A percentile compares a stretch with the other conserved stretches of the same genome.
Conservation (phyloP, 2,888 invertebrate genomes). For the Synanthedon vespiformis region DNA sequence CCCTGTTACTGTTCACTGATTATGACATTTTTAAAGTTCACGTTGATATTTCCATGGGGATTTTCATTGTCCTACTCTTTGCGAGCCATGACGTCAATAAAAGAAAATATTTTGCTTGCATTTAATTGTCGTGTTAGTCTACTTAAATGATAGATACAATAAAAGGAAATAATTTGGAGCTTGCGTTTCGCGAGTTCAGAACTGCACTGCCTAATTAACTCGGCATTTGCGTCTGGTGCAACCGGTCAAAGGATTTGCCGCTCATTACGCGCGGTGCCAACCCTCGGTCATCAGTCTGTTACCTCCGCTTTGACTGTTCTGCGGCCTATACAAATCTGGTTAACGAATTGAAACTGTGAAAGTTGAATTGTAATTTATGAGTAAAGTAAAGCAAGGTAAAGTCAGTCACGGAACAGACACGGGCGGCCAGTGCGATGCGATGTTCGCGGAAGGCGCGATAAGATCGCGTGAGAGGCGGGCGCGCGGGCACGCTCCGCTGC, state of each 20-base stretch:
- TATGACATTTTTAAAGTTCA: slow-evolving; percentile 63
- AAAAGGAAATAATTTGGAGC: slow-evolving; percentile 48
- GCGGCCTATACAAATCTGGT: slow-evolving; percentile 16
- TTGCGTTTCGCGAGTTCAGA: slow-evolving; percentile 55
- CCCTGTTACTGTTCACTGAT: slow-evolving; percentile 25
- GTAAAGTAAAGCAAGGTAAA: slow-evolving; percentile 12
- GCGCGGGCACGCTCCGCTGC: slow-evolving; percentile 28
- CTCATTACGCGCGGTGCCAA: slow-evolving; percentile 54
- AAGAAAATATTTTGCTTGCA: not conserved
- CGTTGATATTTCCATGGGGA: slow-evolving; percentile 47
- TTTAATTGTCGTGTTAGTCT: slow-evolving; percentile 10
- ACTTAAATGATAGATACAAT: slow-evolving; percentile 43
- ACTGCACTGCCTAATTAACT: slow-evolving; percentile 62
- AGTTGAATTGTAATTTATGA: not conserved
- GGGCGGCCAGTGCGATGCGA: slow-evolving; percentile 56
- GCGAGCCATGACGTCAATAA: not conserved
- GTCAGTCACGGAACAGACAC: slow-evolving; percentile 55
- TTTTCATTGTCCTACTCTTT: slow-evolving; percentile 12
- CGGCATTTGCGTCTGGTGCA: slow-evolving; percentile 47
- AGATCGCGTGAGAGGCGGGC: slow-evolving; percentile 65
- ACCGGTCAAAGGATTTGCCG: slow-evolving; percentile 63
- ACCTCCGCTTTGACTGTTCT: slow-evolving; percentile 33
- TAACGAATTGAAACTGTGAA: slow-evolving; percentile 22
- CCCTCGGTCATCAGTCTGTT: slow-evolving; percentile 37
- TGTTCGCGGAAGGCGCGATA: slow-evolving; percentile 66